Base-by-base conservation (phyloP, 2,113 vertebrate genomes). In the Chrysemys picta region DNA sequence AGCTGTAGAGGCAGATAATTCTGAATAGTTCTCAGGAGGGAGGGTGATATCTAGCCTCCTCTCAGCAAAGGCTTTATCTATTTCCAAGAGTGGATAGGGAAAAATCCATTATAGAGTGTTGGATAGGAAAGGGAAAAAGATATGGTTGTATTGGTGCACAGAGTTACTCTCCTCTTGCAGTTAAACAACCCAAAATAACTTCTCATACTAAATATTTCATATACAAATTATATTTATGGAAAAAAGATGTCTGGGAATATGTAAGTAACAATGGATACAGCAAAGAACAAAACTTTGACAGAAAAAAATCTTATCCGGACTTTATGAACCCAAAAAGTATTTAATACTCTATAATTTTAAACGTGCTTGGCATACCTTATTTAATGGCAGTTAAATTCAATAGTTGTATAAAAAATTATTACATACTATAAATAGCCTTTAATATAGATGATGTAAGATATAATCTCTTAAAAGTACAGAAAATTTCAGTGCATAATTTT, bases 131-230 rank as follows among this genome's bases (percentile, higher is more conserved):
- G 25, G 50, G 42, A 83, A 10, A 65, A 93, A 10, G 8, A 80
- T 47, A 72, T 57, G 35, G 79, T 89, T 84, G 5, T 88, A 54
- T 65, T 89, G 54, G 21, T 3, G 1, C 10, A 92, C 29, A 89
- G 62, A 57, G 53, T 10, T 29, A 42, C 9, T 81, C 5, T 87
- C 87, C 31, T 82, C 22, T 82, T 0, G 0, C 4, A 82, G 5
- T 6, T 47, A 84, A 72, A 10, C 14, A 57, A 27, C 65, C 9
- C 84, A 89, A 91, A 10, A 4, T 81, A 38, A 56, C 8, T 85
- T 93, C 56, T 80, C 27, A n/a, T 90, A 24, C 3, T 42, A 25
- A n/a, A 54, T n/a, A 42, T 75, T 92, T 93, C 72, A 3, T 85
- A 17, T 75, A 35, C 69, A n/a, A 29, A 7, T 2, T 35, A 65